Conservation (phyloP, 1,140 invertebrate species). For the Drosophila pallidifrons region DNA sequence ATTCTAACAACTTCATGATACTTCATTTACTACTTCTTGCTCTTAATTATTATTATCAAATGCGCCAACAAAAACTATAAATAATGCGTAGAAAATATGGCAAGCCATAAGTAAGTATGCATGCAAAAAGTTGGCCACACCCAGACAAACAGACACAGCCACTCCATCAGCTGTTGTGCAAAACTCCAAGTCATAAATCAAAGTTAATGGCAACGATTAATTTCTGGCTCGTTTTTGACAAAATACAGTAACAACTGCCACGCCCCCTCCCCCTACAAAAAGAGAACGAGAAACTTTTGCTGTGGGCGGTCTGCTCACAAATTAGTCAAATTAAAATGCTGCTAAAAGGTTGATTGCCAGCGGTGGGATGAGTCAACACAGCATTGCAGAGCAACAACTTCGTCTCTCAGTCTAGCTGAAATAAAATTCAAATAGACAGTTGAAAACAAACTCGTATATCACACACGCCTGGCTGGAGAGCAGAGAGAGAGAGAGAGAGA, state of each 20-base stretch:
- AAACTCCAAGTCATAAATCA: slow-evolving; percentile 66
- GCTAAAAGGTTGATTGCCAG: slow-evolving; percentile 28
- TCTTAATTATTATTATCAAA: too few species aligned
- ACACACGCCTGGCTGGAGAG: slow-evolving; percentile 42
- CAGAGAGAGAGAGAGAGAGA: background rate
- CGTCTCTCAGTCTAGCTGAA: too few species aligned
- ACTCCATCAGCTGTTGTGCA: slow-evolving; percentile 27
- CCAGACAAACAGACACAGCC: slow-evolving; percentile 20
- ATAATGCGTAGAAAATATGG: slow-evolving; percentile 73
- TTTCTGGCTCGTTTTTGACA: slow-evolving; percentile 55
- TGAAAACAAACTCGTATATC: slow-evolving; percentile 62
- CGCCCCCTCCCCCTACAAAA: slow-evolving; percentile 11
- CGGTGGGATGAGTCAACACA: background rate
- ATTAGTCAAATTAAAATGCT: slow-evolving; percentile 63
- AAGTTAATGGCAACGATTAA: slow-evolving; percentile 77
- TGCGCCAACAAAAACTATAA: too few species aligned
- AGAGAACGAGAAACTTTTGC: slow-evolving; percentile 26
- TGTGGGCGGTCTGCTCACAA: slow-evolving; percentile 39
- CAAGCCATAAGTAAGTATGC: slow-evolving; percentile 43
- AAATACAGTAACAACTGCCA: slow-evolving; percentile 24
- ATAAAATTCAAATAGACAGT: background rate
- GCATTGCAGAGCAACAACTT: background rate
- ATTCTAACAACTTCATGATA: too few species aligned
- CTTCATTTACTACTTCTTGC: too few species aligned
- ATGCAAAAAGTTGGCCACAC: slow-evolving; percentile 42